Percentiles rank a stretch among this genome's conserved stretches.
These are phyloP conservation scores for Perizoma affinitatum DNA, from an alignment of 2,888 invertebrate species.

Conservation along the genomic window DNA sequence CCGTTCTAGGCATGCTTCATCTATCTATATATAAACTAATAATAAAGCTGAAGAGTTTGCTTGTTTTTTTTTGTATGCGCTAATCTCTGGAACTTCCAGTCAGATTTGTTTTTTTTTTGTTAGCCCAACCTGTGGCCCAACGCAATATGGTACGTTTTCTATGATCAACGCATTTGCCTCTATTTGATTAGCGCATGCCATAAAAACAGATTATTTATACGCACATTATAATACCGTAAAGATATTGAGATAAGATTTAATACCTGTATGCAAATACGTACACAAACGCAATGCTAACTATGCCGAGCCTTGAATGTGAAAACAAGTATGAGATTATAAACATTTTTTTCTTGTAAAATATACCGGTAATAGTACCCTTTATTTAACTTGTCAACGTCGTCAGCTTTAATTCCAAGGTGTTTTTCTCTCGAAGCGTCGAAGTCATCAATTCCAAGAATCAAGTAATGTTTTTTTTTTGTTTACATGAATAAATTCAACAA, in stretches of 20 bases:
- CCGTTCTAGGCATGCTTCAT: too few relatives aligned
- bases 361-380: neutral
- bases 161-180: neutral
- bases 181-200: neutral
- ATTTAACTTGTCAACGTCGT: constrained; percentile 9
- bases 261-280: constrained; percentile 7
- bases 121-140: too few relatives aligned
- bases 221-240: constrained; percentile 5
- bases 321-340: too few relatives aligned
- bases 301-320: neutral
- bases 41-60: too few relatives aligned
- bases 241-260: constrained; percentile 4
- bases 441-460: constrained; percentile 11
- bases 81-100: too few relatives aligned
- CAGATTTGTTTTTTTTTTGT: too few relatives aligned
- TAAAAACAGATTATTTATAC: constrained; percentile 1
- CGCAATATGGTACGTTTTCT: too few relatives aligned
- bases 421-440: constrained; percentile 8
- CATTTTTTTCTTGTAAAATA: too few relatives aligned
- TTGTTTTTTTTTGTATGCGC: too few relatives aligned
- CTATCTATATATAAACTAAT: too few relatives aligned
- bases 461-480: constrained; percentile 5
- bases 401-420: neutral
- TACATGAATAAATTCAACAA: neutral
- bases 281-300: neutral